Evolutionary conservation across 2,797 vertebrate species (phyloP), one percentile per base, ranked within the genome.

Genomic region (Sebastolobus alascanus): DNA sequence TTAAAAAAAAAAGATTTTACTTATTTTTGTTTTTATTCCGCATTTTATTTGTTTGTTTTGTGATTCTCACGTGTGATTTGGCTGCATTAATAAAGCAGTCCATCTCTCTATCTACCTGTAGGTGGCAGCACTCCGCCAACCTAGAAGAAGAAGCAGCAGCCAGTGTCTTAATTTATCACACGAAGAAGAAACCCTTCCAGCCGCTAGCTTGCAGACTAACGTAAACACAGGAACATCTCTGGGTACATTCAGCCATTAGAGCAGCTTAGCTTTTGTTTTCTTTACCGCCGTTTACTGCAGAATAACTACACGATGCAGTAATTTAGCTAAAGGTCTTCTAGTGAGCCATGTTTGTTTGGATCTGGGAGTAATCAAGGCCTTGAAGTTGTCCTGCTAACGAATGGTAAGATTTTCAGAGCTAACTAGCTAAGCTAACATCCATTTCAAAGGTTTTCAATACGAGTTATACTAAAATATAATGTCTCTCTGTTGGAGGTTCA

Each of bases 371-470:
- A 35, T 55, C 14, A 37, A 91, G 89, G 89, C 94, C 89, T 79
- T 84, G 85, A 85, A 80, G 88, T 79, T 73, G 70, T 16, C 69
- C 83, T 74, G 87, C 87, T 88, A 87, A 85, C 83, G 40, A 65
- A 92, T 27, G 93, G 93, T 93, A 84, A 93, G 89, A 58, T 72
- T 69, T 73, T 77, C n/a, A 58, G 8, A 65, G 78, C 87, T 75
- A 65, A 20, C 31, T 0, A 35, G 83, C 84, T 69, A 81, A 67
- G 80, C 79, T 82, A 84, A 68, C 31, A 18, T 43, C 40, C 33
- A 29, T 25, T 52, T 38, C 29, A 61, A 46, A 46, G 14, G n/a
- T 25, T 82, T 78, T 60, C 14, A 27, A 0, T 56, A 3, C 11
- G 14, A 1, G 3, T 8, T 58, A 4, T 50, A 35, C 1, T 0